These are phyloP conservation scores for Mus musculus DNA, from an alignment of 2,113 vertebrate species.

Conservation along the genomic window DNA sequence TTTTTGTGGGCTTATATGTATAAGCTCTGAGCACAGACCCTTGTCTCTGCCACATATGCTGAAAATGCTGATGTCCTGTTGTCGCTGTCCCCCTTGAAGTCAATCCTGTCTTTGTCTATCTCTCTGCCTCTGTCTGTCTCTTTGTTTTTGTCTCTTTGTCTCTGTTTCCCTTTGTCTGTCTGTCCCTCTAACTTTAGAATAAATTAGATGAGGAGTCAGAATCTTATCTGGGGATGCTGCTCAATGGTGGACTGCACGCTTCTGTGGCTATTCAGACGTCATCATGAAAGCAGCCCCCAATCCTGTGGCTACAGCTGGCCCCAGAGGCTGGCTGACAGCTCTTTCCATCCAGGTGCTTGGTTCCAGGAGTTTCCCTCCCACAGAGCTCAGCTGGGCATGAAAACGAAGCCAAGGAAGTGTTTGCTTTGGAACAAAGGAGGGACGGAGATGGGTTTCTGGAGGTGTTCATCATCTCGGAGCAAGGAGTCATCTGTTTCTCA, in stretches of 20 bases:
- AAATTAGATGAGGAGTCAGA: constrained; percentile 18
- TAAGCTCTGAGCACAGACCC: neutral
- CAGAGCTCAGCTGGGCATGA: neutral
- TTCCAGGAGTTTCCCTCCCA: neutral
- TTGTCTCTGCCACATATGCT: neutral
- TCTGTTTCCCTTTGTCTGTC: neutral
- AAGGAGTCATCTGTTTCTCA: constrained; percentile 68
- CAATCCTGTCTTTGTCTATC: neutral
- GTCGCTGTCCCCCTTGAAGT: neutral
- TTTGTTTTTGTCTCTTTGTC: neutral
- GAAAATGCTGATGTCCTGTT: neutral
- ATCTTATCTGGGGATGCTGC: neutral
- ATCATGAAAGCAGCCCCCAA: neutral
- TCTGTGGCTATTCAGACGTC: neutral
- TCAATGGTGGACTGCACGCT: neutral
- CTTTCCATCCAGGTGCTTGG: neutral
- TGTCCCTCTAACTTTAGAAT: neutral
- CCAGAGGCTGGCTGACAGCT: neutral
- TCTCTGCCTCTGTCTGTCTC: neutral
- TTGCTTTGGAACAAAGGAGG: constrained; percentile 72
- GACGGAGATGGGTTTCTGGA: constrained; percentile 55
- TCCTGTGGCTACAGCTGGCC: neutral
- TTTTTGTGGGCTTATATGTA: neutral
- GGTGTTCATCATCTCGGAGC: neutral
- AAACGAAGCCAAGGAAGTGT: constrained; percentile 66